phyloP scores from a whole-genome alignment of 2,113 vertebrate genomes.

The Turnix velox region DNA sequence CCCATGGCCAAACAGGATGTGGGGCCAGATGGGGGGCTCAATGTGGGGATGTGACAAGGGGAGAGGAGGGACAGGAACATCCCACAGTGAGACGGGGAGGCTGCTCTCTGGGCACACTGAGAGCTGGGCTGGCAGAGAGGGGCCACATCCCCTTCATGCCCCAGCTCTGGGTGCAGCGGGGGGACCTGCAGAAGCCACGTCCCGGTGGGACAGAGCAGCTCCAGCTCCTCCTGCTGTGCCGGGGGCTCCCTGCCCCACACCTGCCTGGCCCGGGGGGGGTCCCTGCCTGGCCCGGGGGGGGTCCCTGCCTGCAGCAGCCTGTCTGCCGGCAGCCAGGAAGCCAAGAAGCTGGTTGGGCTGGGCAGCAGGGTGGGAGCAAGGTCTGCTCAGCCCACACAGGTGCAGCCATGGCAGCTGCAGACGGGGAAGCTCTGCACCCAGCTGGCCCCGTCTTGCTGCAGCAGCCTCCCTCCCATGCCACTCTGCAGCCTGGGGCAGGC shows the following conservation, averaged over 20 bases:
- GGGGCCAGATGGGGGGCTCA: neutral
- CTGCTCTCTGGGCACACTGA: neutral
- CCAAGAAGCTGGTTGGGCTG: constrained; percentile 23
- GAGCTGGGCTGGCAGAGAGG: accelerated
- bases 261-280: constrained; percentile 23
- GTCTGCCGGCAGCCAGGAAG: constrained; percentile 12
- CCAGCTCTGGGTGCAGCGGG: neutral
- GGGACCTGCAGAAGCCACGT: too few species aligned
- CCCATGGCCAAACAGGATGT: neutral
- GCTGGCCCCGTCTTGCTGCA: constrained; percentile 30
- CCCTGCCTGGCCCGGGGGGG: constrained; percentile 20
- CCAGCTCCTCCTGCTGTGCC: neutral
- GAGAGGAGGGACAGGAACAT: neutral
- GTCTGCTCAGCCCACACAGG: constrained; percentile 26
- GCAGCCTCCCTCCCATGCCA: constrained; percentile 8
- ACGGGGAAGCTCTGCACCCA: neutral
- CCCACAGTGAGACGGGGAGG: neutral
- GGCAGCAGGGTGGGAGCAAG: neutral
- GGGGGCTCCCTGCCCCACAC: neutral
- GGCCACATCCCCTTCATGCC: neutral
- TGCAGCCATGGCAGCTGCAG: neutral
- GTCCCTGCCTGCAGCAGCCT: constrained; percentile 44
- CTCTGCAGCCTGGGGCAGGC: constrained; percentile 13
- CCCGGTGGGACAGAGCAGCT: neutral
- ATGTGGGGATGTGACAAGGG: neutral